Conservation (phyloP, 2,113 vertebrate genomes). For the Leptobrachium leishanense region DNA sequence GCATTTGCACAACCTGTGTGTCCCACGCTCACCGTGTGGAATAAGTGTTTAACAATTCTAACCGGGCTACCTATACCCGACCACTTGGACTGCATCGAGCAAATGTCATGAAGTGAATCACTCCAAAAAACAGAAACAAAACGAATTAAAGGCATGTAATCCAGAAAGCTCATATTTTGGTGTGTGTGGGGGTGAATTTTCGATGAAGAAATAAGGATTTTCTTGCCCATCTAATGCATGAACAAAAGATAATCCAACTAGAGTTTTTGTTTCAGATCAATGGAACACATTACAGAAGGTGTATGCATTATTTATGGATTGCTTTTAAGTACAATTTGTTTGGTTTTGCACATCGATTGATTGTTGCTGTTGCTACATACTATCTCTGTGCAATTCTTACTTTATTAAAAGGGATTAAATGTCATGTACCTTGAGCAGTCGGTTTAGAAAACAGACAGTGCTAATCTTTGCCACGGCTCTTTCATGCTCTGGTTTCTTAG, state of each 20-base stretch:
- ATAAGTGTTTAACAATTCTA: slow-evolving; percentile 93
- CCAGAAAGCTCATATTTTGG: slow-evolving; percentile 9
- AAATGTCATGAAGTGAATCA: slow-evolving; percentile 68
- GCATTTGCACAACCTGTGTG: slow-evolving; percentile 90
- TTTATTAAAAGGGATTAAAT: neutral
- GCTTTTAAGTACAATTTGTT: slow-evolving; percentile 55
- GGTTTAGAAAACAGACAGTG: neutral
- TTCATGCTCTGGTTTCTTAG: too few relatives aligned
- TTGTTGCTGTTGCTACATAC: neutral
- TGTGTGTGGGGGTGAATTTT: slow-evolving; percentile 22
- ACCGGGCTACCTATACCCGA: slow-evolving; percentile 96
- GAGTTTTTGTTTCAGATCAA: neutral
- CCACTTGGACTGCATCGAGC: slow-evolving; percentile 87
- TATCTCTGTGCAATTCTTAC: neutral
- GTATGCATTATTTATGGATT: slow-evolving; percentile 81
- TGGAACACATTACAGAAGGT: slow-evolving; percentile 59
- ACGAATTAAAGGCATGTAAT: neutral
- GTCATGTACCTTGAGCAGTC: neutral
- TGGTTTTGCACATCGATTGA: slow-evolving; percentile 77
- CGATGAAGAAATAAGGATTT: neutral
- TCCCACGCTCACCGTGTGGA: slow-evolving; percentile 96
- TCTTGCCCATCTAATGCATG: neutral
- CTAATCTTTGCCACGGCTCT: too few relatives aligned
- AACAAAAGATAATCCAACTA: neutral
- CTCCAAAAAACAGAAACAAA: slow-evolving; percentile 40